A percentile compares a stretch with the other conserved stretches of the same genome.
phyloP scores from a whole-genome alignment of 2,113 vertebrate genomes.

The Rhombomys opimus region DNA sequence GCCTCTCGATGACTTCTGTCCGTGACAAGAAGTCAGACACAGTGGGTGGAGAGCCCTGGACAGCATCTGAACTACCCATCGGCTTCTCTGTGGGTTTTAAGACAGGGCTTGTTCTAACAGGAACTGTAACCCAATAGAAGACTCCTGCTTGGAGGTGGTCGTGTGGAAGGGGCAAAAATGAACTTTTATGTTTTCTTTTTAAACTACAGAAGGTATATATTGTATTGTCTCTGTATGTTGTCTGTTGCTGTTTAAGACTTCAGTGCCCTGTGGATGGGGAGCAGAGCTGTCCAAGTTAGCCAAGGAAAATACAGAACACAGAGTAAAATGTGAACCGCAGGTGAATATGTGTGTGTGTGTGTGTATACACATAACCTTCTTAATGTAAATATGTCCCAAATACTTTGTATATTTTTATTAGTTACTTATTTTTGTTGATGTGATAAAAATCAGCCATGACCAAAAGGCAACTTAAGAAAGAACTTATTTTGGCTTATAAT shows the following conservation, averaged over 20 bases:
- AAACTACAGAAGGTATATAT: neutral
- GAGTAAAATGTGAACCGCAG: slow-evolving; percentile 9
- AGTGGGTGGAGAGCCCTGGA: neutral
- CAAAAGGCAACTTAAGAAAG: neutral
- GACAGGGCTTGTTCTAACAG: neutral
- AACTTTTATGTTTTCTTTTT: neutral
- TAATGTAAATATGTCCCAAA: neutral
- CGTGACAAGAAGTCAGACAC: neutral
- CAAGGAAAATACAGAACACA: slow-evolving; percentile 43
- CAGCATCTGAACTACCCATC: neutral
- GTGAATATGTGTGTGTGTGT: too few relatives aligned
- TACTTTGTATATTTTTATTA: neutral
- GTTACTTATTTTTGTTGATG: neutral
- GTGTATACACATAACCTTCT: neutral
- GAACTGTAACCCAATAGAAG: neutral
- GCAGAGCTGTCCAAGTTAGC: neutral
- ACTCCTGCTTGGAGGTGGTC: neutral
- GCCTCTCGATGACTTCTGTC: neutral
- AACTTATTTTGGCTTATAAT: neutral
- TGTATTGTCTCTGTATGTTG: neutral
- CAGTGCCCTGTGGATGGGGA: neutral
- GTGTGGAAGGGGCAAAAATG: neutral
- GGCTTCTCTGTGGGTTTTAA: slow-evolving; percentile 31
- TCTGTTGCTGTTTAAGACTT: slow-evolving; percentile 26
- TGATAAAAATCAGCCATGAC: neutral